phyloP scores from a whole-genome alignment of 2,888 invertebrate genomes.

The Cryptus viduatorius region DNA sequence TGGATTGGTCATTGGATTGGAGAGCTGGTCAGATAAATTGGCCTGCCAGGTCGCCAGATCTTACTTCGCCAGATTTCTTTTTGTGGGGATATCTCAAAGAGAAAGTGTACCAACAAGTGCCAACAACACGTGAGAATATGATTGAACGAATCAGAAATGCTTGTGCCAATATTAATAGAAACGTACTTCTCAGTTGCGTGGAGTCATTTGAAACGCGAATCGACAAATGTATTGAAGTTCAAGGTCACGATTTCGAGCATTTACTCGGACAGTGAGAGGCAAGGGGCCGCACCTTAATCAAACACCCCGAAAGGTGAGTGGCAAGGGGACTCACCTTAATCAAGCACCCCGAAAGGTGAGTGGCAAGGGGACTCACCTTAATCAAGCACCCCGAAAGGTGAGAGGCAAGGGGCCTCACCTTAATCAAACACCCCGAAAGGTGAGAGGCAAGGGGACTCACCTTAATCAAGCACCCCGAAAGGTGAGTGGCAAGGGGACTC shows the following conservation, averaged over 20 bases:
- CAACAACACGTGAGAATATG: constrained; percentile 8
- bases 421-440: no score
- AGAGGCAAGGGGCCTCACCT: no score
- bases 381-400: no score
- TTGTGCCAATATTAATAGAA: background rate
- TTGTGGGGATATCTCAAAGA: constrained; percentile 6
- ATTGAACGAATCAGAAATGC: background rate
- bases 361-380: no score
- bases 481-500: no score
- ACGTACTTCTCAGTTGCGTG: background rate
- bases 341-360: no score
- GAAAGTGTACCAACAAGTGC: background rate
- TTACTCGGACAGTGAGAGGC: constrained; percentile 3
- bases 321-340: no score
- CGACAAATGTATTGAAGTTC: background rate
- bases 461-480: no score
- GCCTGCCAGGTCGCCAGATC: background rate
- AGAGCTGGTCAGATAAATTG: constrained; percentile 1
- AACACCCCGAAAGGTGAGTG: no score
- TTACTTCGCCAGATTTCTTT: background rate
- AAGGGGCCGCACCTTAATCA: background rate
- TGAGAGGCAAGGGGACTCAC: no score
- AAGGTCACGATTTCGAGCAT: constrained; percentile 1
- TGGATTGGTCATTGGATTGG: background rate
- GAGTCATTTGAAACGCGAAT: background rate